Percentiles rank a stretch among this genome's conserved stretches.
phyloP scores from a whole-genome alignment of 1,140 invertebrate species.

The Thaumatotibia leucotreta region DNA sequence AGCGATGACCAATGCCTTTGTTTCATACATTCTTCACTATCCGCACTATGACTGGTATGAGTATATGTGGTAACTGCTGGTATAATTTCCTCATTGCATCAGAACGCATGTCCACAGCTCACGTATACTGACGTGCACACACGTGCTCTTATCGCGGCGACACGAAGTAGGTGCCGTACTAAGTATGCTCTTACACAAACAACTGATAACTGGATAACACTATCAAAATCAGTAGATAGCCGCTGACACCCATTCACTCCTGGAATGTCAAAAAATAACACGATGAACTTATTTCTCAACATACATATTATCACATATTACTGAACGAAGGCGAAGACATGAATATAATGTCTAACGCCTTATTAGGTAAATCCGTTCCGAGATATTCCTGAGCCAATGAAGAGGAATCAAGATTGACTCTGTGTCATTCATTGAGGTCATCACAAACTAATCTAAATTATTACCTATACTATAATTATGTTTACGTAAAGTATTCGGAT shows the following conservation, averaged over 20 bases:
- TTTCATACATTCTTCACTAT: not conserved
- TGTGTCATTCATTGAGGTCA: not conserved
- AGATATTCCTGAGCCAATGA: too few species aligned
- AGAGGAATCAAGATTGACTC: too few species aligned
- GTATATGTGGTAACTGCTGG: not conserved
- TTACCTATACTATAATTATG: not conserved
- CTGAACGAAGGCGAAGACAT: too few species aligned
- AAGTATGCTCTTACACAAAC: conserved; percentile 28
- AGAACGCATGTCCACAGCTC: not conserved
- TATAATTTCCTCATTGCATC: not conserved
- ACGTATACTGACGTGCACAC: not conserved
- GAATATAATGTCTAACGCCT: too few species aligned
- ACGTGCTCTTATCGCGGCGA: conserved; percentile 4
- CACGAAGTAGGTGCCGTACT: conserved; percentile 22
- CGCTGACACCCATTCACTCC: conserved; percentile 24
- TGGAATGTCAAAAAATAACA: conserved; percentile 19
- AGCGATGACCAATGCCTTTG: too few species aligned
- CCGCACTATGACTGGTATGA: not conserved
- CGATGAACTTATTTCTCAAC: too few species aligned
- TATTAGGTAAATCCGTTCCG: too few species aligned
- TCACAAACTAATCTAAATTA: not conserved
- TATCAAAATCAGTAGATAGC: conserved; percentile 25
- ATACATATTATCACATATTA: too few species aligned
- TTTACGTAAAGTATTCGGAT: not conserved
- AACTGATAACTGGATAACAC: conserved; percentile 28